Conservation (phyloP, 2,113 vertebrate species). For the Catharus minimus region DNA sequence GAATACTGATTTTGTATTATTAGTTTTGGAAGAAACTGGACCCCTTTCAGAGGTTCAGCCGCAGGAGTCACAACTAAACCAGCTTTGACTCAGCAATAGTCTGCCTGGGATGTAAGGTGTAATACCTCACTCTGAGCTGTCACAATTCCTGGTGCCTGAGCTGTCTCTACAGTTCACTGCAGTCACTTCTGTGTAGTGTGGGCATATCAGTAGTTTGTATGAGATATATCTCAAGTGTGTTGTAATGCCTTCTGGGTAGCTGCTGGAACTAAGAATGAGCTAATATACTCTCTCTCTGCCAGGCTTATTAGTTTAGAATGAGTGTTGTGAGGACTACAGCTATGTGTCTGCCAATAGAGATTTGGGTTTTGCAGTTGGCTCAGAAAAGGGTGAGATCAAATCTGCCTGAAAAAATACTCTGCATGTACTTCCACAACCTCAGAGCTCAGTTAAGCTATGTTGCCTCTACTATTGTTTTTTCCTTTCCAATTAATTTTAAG, state of each 20-base stretch:
- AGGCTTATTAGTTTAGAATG: slow-evolving; percentile 62
- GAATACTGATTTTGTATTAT: neutral
- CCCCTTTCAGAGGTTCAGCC: neutral
- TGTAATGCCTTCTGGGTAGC: slow-evolving; percentile 66
- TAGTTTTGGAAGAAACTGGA: neutral
- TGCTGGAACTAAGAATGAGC: slow-evolving; percentile 61
- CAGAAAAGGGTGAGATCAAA: slow-evolving; percentile 1
- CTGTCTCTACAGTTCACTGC: neutral
- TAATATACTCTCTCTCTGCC: slow-evolving; percentile 60
- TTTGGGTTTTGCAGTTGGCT: slow-evolving; percentile 33
- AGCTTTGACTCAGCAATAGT: neutral
- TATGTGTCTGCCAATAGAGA: slow-evolving; percentile 44
- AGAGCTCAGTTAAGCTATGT: neutral
- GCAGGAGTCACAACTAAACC: neutral
- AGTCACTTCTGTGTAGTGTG: neutral
- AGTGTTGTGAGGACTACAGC: slow-evolving; percentile 30
- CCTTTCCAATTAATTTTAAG: neutral
- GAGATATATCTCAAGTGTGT: slow-evolving; percentile 41
- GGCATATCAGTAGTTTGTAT: neutral
- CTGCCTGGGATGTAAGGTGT: neutral
- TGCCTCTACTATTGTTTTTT: neutral
- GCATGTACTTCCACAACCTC: neutral
- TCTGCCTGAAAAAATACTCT: slow-evolving; percentile 17
- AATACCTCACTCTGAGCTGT: slow-evolving; percentile 43
- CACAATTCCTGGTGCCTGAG: neutral